A percentile compares a stretch with the other conserved stretches of the same genome.
Evolutionary conservation across 1,140 invertebrate species (phyloP).

Genomic region (Brachionus rotundiformis): DNA sequence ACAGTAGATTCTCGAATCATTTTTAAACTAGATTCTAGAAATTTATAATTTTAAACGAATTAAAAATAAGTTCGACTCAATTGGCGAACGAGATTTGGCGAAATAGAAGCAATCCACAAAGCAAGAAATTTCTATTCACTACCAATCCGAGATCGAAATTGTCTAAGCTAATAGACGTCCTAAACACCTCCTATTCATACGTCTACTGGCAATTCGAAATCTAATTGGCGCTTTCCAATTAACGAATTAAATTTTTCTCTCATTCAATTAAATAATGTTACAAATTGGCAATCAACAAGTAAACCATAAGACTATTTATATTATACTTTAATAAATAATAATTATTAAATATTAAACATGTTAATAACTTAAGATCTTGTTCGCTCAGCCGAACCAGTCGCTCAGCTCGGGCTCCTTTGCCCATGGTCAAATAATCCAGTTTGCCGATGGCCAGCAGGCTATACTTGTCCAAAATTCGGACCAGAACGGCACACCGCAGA

Average conservation of each 20-base stretch:
- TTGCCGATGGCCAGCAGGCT: constrained; percentile 49
- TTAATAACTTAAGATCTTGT: not conserved
- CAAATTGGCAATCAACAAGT: constrained; percentile 50
- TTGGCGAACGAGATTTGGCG: constrained; percentile 14
- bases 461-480: constrained; percentile 43
- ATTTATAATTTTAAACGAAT: constrained; percentile 30
- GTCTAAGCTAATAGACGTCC: not conserved
- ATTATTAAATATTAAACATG: too few species aligned
- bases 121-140: constrained; percentile 1
- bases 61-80: constrained; percentile 28
- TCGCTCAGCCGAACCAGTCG: not conserved
- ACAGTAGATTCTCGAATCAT: constrained; percentile 22
- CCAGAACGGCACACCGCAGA: constrained; percentile 20
- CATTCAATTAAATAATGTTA: constrained; percentile 30
- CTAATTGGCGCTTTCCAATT: constrained; percentile 26
- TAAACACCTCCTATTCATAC: not conserved
- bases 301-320: not conserved
- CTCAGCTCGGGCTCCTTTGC: not conserved
- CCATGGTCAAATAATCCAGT: constrained; percentile 34
- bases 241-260: constrained; percentile 23
- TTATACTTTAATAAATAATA: too few species aligned
- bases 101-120: not conserved
- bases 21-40: not conserved
- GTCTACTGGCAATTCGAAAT: constrained; percentile 35
- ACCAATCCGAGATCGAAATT: constrained; percentile 16